These are phyloP conservation scores for Epinotia demarniana DNA, from an alignment of 2,888 invertebrate species.

Conservation along the genomic window DNA sequence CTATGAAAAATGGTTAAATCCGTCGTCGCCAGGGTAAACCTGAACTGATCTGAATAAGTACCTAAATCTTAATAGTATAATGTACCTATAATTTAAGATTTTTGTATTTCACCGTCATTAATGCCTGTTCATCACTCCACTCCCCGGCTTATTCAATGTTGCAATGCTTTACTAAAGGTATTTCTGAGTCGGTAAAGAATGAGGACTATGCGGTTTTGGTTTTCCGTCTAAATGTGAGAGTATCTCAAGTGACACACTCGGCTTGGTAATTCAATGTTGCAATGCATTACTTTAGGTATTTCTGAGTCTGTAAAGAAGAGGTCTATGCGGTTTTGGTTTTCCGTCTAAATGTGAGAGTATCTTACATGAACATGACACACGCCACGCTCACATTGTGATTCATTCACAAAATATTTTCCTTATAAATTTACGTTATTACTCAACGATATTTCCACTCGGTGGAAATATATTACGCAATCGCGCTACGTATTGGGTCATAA, in stretches of 20 bases:
- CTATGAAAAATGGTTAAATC: no score
- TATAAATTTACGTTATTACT: neutral
- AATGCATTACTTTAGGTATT: neutral
- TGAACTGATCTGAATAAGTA: no score
- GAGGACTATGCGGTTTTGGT: neutral
- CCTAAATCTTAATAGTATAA: no score
- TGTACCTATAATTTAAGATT: neutral
- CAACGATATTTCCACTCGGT: neutral
- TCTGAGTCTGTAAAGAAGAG: neutral
- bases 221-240: neutral
- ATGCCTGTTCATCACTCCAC: neutral
- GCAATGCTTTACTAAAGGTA: neutral
- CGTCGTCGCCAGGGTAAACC: no score
- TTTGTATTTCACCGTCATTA: neutral
- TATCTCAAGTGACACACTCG: neutral
- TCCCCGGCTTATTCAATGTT: neutral
- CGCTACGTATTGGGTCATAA: neutral
- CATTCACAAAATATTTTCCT: neutral
- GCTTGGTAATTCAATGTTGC: neutral
- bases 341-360: neutral
- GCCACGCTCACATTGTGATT: neutral
- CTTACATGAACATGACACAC: no score
- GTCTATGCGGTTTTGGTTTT: neutral
- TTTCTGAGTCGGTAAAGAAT: neutral
- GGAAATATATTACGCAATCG: neutral